Base-by-base conservation (phyloP, 2,113 vertebrate species). In the Willisornis vidua region DNA sequence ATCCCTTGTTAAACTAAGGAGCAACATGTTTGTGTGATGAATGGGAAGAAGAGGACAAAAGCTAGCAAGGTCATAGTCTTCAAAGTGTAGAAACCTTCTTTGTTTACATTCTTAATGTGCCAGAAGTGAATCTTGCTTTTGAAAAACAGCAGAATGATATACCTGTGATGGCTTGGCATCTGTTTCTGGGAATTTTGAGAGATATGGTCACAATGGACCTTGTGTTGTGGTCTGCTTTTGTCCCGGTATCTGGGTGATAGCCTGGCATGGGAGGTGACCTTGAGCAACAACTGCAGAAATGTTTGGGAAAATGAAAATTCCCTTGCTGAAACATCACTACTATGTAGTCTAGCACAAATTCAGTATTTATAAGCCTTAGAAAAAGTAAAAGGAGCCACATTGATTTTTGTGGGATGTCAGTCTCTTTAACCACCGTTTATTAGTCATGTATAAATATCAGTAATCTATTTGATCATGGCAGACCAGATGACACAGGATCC, bases 181-280 rank as follows among this genome's bases (percentile, higher is more conserved):
- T 45, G 0, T 72, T 45, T 66, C 22, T 46, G 65, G 72, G 55
- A 48, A 43, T 66, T 86, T 76, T 29, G 66, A 65, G 18, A 55
- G 29, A 28, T 0, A 0, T 66, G 55, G 55, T 71, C 62, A 46
- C 10, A 29, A 0, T 8, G 65, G 71, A n/a, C 45, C 65, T 75
- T 10, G 18, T 7, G 18, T 76, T 84, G 43, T 55, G 43, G 70
- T 43, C 52, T 79, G 19, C 4, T 6, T 84, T 89, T 87, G n/a
- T 68, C 23, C 35, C 70, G 10, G 10, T 76, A 16, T 55, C 48
- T 70, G 55, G 48, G 23, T 62, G 37, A 37, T 19, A 33, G 41
- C 29, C 48, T 70, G 79, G 25, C 22, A 9, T 57, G 57, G 26
- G 25, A 84, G 12, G 22, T 51, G 49, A 31, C 31, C 17, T 25